Base-by-base conservation (phyloP, 1,140 invertebrate genomes). In the Penaeus indicus region DNA sequence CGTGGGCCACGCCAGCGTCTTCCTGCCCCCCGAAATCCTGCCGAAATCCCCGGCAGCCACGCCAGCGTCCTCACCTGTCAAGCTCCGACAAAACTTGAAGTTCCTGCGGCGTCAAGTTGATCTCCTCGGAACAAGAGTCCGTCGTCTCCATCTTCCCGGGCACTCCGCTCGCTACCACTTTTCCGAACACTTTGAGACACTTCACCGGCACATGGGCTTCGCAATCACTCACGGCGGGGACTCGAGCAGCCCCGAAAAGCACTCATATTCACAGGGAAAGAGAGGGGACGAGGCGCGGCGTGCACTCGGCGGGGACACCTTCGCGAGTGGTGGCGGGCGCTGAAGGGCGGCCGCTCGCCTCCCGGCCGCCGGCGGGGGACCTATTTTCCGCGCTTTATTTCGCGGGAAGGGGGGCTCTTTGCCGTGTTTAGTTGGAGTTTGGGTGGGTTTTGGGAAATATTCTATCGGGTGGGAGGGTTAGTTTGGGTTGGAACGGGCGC, bases 11-110 rank as follows among this genome's bases (percentile, higher is more conserved):
- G 10, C 10, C 54, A 54, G 10, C 54, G 11, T 54, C 54, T 11
- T 54, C 54, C 10, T 54, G 16, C 0, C 11, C 54, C 10, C 54
- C 54, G 1, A 11, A 1, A 2, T 54, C 54, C 54, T 54, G 54
- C 54, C 54, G 16, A 5, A 54, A 2, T 54, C 54, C 54, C 1
- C 11, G 0, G 16, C 67, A 16, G 67, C n/a, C 21, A 0, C 0
- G 83, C 11, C 62, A 2, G 69, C 38, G 42, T 67, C 90, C 91
- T 92, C 94, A 97, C 96, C 96, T 97, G 94, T 97, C 96, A 92
- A 97, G 94, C 92, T 97, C 96, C n/a, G 96, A 96, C 89, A 97
- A 94, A 91, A 96, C 95, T 93, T 97, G 96, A 89, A 97, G 93
- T 93, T 97, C 96, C 63, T 91, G 90, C 27, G 90, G 84, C 27